A percentile compares a stretch with the other conserved stretches of the same genome.
These are phyloP conservation scores for Leptinotarsa tumamoca DNA, from an alignment of 2,888 invertebrate genomes.

Conservation along the genomic window DNA sequence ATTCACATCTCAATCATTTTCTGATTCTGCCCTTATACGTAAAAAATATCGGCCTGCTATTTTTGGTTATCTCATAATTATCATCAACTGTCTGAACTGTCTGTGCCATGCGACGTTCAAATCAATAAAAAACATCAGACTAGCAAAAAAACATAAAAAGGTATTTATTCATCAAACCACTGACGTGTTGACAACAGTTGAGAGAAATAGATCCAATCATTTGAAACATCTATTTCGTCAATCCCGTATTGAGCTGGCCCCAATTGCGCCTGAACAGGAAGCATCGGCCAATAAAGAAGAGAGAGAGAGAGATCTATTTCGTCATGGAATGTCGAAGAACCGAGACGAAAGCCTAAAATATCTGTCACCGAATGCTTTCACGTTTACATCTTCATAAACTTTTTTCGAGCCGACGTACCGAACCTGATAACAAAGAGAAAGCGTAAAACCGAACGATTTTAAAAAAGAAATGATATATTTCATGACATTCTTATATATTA, in stretches of 20 bases:
- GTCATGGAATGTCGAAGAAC: background rate
- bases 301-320: too few species aligned
- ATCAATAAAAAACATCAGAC: background rate
- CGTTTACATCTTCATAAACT: background rate
- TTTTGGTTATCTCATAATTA: too few species aligned
- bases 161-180: too few species aligned
- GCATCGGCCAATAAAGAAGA: too few species aligned
- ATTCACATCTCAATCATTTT: too few species aligned
- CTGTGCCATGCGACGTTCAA: background rate
- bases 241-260: too few species aligned
- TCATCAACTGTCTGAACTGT: too few species aligned
- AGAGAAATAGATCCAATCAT: background rate
- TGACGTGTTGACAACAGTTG: background rate
- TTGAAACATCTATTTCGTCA: background rate
- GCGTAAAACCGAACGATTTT: slow-evolving; percentile 30
- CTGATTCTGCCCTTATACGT: too few species aligned
- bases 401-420: background rate
- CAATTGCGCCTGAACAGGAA: too few species aligned
- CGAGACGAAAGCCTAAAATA: background rate
- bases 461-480: slow-evolving; percentile 35
- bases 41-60: too few species aligned
- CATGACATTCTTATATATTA: slow-evolving; percentile 41
- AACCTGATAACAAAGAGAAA: slow-evolving; percentile 30
- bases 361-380: background rate
- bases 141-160: background rate